A percentile compares a stretch with the other conserved stretches of the same genome.
phyloP scores from a whole-genome alignment of 2,888 invertebrate species.

The Thysanoteuthis rhombus region DNA sequence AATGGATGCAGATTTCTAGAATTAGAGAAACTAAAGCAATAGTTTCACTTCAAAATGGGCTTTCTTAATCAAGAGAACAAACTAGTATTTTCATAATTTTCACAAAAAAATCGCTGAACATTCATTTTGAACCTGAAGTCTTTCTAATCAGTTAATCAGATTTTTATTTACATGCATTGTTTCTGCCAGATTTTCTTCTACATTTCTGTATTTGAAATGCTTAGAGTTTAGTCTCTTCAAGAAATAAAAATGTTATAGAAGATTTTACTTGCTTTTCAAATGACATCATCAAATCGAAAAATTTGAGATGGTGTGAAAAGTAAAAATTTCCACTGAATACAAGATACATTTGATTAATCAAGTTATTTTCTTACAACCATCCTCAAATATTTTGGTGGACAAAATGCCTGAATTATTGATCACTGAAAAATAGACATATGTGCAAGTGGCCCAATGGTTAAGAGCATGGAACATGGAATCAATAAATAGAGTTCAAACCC shows the following conservation, averaged over 20 bases:
- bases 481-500: too few relatives aligned
- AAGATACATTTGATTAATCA: neutral
- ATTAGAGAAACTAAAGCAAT: slow-evolving; percentile 12
- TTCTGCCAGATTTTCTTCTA: neutral
- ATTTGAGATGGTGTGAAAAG: neutral
- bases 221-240: neutral
- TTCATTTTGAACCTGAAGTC: neutral
- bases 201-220: neutral
- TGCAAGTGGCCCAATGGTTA: too few relatives aligned
- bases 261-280: neutral
- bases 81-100: neutral
- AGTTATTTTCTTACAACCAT: too few relatives aligned
- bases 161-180: neutral
- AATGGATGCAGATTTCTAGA: neutral
- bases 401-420: too few relatives aligned
- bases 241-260: neutral
- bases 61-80: neutral
- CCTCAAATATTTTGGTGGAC: too few relatives aligned
- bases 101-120: too few relatives aligned
- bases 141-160: neutral
- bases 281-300: neutral
- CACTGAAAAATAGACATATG: too few relatives aligned
- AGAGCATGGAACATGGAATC: too few relatives aligned
- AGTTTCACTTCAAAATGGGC: neutral
- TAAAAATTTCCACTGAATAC: neutral